Evolutionary conservation across 2,113 vertebrate genomes (phyloP).

Genomic region (Sinocyclocheilus anophthalmus): DNA sequence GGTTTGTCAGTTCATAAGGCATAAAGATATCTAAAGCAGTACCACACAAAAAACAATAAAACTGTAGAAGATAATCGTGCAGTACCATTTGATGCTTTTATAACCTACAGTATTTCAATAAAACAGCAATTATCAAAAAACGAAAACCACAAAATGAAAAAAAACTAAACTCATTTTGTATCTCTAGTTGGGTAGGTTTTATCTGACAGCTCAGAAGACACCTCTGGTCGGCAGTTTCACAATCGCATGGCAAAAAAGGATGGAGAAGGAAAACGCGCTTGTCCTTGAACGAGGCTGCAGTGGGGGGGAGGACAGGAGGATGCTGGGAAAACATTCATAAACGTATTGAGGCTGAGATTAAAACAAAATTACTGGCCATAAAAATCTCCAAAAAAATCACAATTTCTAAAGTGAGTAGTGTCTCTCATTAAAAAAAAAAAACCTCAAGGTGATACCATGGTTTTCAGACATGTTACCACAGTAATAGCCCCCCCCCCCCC

Average conservation of each 20-base stretch:
- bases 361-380: neutral
- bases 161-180: neutral
- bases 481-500: too few species aligned
- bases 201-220: conserved; percentile 27
- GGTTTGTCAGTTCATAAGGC: neutral
- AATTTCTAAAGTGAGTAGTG: neutral
- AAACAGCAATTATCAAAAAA: neutral
- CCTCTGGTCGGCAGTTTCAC: conserved; percentile 44
- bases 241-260: conserved; percentile 53
- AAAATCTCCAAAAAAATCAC: neutral
- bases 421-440: neutral
- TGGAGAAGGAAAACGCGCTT: conserved; percentile 80
- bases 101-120: neutral
- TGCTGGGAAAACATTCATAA: conserved; percentile 69
- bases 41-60: too few species aligned
- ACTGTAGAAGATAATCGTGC: too few species aligned
- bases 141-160: neutral
- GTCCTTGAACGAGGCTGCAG: conserved; percentile 90
- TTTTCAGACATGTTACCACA: too few species aligned
- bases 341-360: neutral
- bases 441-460: neutral
- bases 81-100: too few species aligned
- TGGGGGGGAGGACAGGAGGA: conserved; percentile 67
- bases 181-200: conserved; percentile 23
- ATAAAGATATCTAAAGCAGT: neutral